Base-by-base conservation (phyloP, 2,888 invertebrate genomes). In the Stramonita haemastoma region DNA sequence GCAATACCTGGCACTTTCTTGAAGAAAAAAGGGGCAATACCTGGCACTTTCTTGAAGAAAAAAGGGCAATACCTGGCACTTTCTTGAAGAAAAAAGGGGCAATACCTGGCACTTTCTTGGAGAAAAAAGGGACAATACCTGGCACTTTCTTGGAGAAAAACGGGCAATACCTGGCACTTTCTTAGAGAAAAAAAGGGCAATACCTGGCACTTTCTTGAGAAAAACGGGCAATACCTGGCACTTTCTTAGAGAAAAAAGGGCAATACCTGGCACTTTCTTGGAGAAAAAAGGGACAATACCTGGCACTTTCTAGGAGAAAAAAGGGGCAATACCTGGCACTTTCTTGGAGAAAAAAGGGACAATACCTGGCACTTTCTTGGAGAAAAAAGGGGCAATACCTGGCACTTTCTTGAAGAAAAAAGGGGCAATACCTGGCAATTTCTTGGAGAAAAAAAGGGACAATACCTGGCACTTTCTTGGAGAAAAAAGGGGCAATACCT, bases 271-370 rank as follows among this genome's bases (percentile, higher is more conserved):
- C 5, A 95, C 90, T 91, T 93, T 94, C 90, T 95, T 95, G 36
- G 95, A 94, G 93, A 95, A 95, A n/a, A n/a, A n/a, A n/a, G n/a
- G n/a, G n/a, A n/a, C 36, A 56, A 90, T 92, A 95, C 95, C 95
- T 92, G 94, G 94, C 5, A 95, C 90, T 91, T 93, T 94, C 90
- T 95, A 95, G 36, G 95, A 94, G 93, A 95, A 95, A n/a, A n/a
- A n/a, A n/a, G n/a, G n/a, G n/a, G n/a, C 36, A 56, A 90, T 92
- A 95, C 95, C 95, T 92, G 94, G 94, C 5, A 95, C 90, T 91
- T 93, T 94, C 90, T 95, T 95, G 36, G 95, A 94, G 93, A 95
- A 95, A n/a, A n/a, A n/a, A n/a, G n/a, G n/a, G n/a, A n/a, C 36
- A 56, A 90, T 92, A 95, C 95, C 95, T 92, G 94, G 94, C 5